These are phyloP conservation scores for Pandemis heparana DNA, from an alignment of 2,888 invertebrate genomes.

Conservation along the genomic window DNA sequence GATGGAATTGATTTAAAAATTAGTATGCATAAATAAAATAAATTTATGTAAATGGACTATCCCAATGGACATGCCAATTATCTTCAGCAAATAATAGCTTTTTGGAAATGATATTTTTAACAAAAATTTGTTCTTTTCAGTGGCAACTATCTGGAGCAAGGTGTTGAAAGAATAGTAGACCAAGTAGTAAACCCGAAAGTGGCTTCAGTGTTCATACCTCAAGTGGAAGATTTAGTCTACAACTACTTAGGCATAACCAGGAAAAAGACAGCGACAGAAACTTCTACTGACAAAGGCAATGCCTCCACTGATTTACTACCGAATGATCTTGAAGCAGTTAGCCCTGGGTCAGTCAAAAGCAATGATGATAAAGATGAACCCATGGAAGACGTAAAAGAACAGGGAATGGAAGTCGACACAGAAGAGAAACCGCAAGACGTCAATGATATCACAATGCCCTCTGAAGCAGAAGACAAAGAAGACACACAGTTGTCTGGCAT, in stretches of 20 bases:
- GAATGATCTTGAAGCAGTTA: slow-evolving; percentile 92
- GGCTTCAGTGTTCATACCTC: slow-evolving; percentile 93
- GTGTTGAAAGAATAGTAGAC: slow-evolving; percentile 97
- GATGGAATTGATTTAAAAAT: too few species aligned
- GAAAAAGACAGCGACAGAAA: slow-evolving; percentile 82
- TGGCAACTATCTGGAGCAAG: slow-evolving; percentile 94
- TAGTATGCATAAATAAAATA: too few species aligned
- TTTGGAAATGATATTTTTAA: neutral
- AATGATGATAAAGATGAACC: slow-evolving; percentile 72
- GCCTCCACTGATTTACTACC: slow-evolving; percentile 88
- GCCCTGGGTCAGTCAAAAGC: slow-evolving; percentile 91
- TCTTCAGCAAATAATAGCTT: neutral
- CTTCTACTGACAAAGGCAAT: slow-evolving; percentile 65
- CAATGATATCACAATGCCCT: slow-evolving; percentile 39
- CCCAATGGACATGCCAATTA: neutral
- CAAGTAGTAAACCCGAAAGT: slow-evolving; percentile 98
- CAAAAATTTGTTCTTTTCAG: slow-evolving; percentile 75
- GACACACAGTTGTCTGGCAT: slow-evolving; percentile 84
- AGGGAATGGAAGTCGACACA: slow-evolving; percentile 57
- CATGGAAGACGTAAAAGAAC: slow-evolving; percentile 50
- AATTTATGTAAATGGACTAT: too few species aligned
- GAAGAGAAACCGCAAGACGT: slow-evolving; percentile 44
- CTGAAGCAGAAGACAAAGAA: slow-evolving; percentile 72
- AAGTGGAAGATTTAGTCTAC: slow-evolving; percentile 96
- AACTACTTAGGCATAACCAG: slow-evolving; percentile 93